Base-by-base conservation (phyloP, 1,140 invertebrate species). In the Polypedilum pembai region DNA sequence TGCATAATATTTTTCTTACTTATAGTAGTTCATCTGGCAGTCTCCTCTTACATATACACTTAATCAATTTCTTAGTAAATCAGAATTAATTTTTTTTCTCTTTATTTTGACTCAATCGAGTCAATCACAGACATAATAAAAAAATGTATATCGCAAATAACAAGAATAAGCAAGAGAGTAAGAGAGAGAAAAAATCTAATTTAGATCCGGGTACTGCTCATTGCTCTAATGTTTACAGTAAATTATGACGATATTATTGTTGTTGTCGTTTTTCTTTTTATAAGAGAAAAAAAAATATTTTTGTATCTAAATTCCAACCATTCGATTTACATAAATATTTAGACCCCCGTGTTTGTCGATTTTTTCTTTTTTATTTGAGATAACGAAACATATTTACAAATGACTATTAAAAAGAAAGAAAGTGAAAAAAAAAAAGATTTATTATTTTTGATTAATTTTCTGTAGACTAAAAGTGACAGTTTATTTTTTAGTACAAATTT, bases 221-320 rank as follows among this genome's bases (percentile, higher is more conserved):
- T 56, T 56, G 45, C 45, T 56, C 45, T 56, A 56, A 56, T 56
- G 45, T 56, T 56, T 56, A 56, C 45, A 56, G 45, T 56, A 56
- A 56, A 56, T 56, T 56, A 56, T 56, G 45, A 56, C n/a, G 45
- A 12, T 56, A 12, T 56, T 12, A 56, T 56, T 56, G 45, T 56
- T 56, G 45, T 56, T 56, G 45, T 56, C n/a, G 12, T 56, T 56
- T 56, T 56, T 56, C 8, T 56, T 56, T n/a, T 3, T n/a, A n/a
- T n/a, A 56, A 15, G 45, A 56, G 45, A 56, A 15, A 56, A 56
- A 56, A 56, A 56, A n/a, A 56, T 56, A n/a, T 56, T n/a, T 56
- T 56, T 56, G 45, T n/a, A 56, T 56, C 45, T 56, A 56, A 56
- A 56, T 56, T 56, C 45, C 45, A n/a, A n/a, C n/a, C 45, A 56